These are phyloP conservation scores for Nothobranchius furzeri DNA, from an alignment of 2,113 vertebrate species.

Conservation along the genomic window DNA sequence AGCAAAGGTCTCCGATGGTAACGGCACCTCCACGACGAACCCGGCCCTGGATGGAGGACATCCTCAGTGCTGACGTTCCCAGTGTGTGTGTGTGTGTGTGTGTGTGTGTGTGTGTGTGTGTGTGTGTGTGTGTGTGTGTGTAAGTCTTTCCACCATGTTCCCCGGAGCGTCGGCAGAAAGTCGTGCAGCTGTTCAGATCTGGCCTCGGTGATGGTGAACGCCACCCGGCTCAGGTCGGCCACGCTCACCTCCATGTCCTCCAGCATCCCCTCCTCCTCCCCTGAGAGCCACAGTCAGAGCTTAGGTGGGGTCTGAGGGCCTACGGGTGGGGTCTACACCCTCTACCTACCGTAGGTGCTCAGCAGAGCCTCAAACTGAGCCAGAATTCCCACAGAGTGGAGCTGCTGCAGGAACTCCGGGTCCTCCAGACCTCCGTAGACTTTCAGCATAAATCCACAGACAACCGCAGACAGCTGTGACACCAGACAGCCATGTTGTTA, in stretches of 20 bases:
- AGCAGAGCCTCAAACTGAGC: slow-evolving; percentile 89
- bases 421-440: slow-evolving; percentile 81
- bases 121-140: not conserved
- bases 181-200: slow-evolving; percentile 74
- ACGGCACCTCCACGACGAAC: slow-evolving; percentile 84
- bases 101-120: not conserved
- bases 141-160: slow-evolving; percentile 78
- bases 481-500: slow-evolving; percentile 8
- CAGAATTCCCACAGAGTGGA: slow-evolving; percentile 83
- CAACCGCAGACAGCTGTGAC: slow-evolving; percentile 76
- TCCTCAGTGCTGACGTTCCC: not conserved
- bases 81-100: not conserved
- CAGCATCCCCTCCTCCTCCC: slow-evolving; percentile 90
- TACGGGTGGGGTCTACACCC: too few relatives aligned
- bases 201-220: slow-evolving; percentile 84
- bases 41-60: slow-evolving; percentile 72
- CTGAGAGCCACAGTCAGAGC: slow-evolving; percentile 55
- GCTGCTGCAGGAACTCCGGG: slow-evolving; percentile 84
- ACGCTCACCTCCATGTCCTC: slow-evolving; percentile 92
- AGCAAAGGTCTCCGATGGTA: slow-evolving; percentile 82
- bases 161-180: slow-evolving; percentile 83
- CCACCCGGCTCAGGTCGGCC: slow-evolving; percentile 84
- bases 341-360: slow-evolving; percentile 84
- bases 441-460: slow-evolving; percentile 87
- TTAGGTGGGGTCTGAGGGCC: not conserved